Evolutionary conservation across 1,140 invertebrate genomes (phyloP).

Genomic region (Teleogryllus occipitalis): DNA sequence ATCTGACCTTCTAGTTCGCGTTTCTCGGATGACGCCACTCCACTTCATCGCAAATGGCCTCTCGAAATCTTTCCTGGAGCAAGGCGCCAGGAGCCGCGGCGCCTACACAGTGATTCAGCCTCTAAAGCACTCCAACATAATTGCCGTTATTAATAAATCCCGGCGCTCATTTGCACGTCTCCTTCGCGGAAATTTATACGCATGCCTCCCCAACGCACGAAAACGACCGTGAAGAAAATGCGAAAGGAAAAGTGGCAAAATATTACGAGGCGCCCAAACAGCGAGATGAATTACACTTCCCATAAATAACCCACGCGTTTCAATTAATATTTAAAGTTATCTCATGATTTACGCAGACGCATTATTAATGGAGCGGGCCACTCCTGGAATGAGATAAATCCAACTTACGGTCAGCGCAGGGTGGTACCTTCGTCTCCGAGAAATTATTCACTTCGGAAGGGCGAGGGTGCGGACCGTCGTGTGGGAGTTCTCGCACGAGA

Average conservation of each 20-base stretch:
- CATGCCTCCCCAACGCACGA: background rate
- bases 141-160: background rate
- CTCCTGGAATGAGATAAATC: background rate
- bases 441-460: background rate
- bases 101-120: background rate
- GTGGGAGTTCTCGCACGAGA: background rate
- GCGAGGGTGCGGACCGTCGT: no score
- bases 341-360: background rate
- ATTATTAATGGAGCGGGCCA: background rate
- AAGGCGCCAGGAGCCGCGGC: no score
- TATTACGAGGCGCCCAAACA: background rate
- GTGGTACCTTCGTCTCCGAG: background rate
- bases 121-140: background rate
- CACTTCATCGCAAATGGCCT: no score
- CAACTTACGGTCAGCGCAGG: background rate
- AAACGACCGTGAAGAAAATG: background rate
- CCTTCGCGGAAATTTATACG: background rate
- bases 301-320: background rate
- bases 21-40: no score
- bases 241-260: background rate
- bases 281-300: background rate
- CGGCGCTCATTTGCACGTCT: background rate
- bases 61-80: no score
- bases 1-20: no score
- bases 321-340: background rate